Evolutionary conservation across 2,888 invertebrate genomes (phyloP).

Genomic region (Epirrita christyi): DNA sequence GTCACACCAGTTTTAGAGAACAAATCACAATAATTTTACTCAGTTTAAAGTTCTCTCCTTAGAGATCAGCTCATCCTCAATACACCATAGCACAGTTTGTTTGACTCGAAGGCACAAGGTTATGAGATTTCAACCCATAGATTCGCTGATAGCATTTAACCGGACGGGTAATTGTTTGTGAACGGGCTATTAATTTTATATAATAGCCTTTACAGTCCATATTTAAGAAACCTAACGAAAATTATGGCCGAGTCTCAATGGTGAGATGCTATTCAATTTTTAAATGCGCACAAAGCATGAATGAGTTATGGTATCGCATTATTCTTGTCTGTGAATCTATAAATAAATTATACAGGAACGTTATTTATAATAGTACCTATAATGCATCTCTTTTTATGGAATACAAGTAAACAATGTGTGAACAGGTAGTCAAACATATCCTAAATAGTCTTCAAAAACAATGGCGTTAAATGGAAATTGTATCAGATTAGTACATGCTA

Average conservation of each 20-base stretch:
- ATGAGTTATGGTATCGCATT: slow-evolving; percentile 52
- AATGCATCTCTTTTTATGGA: slow-evolving; percentile 10
- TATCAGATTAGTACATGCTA: slow-evolving; percentile 62
- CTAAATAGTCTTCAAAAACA: slow-evolving; percentile 44
- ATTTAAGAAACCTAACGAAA: slow-evolving; percentile 73
- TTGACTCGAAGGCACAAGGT: slow-evolving; percentile 79
- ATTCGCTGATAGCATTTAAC: slow-evolving; percentile 80
- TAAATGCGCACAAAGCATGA: slow-evolving; percentile 57
- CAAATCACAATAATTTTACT: slow-evolving; percentile 28
- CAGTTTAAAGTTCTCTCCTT: slow-evolving; percentile 48
- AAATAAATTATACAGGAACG: slow-evolving; percentile 16
- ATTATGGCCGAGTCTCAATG: slow-evolving; percentile 59
- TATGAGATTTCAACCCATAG: slow-evolving; percentile 80
- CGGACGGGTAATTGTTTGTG: slow-evolving; percentile 79
- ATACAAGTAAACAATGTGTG: slow-evolving; percentile 18
- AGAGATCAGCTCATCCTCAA: slow-evolving; percentile 43
- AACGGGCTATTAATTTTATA: slow-evolving; percentile 76
- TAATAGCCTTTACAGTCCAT: slow-evolving; percentile 70
- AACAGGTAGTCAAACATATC: slow-evolving; percentile 37
- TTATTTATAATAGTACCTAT: slow-evolving; percentile 4
- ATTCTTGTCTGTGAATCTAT: slow-evolving; percentile 35
- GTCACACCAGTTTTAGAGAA: not conserved
- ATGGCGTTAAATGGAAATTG: slow-evolving; percentile 67
- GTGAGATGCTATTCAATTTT: slow-evolving; percentile 66
- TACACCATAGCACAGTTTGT: slow-evolving; percentile 49